phyloP scores from a whole-genome alignment of 2,888 invertebrate species.

The Lagria hirta region DNA sequence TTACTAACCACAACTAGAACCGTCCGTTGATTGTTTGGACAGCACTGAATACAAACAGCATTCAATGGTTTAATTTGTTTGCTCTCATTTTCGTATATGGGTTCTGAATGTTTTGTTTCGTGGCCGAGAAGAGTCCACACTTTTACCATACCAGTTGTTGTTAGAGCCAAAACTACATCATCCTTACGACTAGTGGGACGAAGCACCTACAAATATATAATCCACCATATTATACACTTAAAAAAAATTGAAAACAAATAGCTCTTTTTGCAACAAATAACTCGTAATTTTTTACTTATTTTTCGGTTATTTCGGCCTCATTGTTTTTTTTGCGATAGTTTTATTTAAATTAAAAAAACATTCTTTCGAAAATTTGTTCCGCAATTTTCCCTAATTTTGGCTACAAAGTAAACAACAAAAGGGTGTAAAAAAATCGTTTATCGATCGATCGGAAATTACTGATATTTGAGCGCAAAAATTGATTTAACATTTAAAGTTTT shows the following conservation, averaged over 20 bases:
- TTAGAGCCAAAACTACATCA: conserved; percentile 92
- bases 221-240: background rate
- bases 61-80: conserved; percentile 94
- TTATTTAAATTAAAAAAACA: too few relatives aligned
- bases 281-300: too few relatives aligned
- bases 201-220: conserved; percentile 56
- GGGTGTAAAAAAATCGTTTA: too few relatives aligned
- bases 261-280: background rate
- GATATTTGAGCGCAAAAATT: too few relatives aligned
- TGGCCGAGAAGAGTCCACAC: conserved; percentile 93
- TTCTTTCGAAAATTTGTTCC: too few relatives aligned
- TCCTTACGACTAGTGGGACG: conserved; percentile 80
- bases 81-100: conserved; percentile 95
- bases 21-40: conserved; percentile 93
- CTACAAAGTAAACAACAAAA: too few relatives aligned
- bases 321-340: too few relatives aligned
- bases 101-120: conserved; percentile 83
- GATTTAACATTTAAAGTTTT: too few relatives aligned
- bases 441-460: too few relatives aligned
- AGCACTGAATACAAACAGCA: conserved; percentile 90
- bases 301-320: too few relatives aligned
- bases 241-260: background rate
- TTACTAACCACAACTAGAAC: conserved; percentile 96
- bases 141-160: conserved; percentile 95
- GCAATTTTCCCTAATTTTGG: too few relatives aligned